Percentiles rank a stretch among this genome's conserved stretches.
Evolutionary conservation across 2,888 invertebrate genomes (phyloP).

Genomic region (Trichogramma dendrolimi): DNA sequence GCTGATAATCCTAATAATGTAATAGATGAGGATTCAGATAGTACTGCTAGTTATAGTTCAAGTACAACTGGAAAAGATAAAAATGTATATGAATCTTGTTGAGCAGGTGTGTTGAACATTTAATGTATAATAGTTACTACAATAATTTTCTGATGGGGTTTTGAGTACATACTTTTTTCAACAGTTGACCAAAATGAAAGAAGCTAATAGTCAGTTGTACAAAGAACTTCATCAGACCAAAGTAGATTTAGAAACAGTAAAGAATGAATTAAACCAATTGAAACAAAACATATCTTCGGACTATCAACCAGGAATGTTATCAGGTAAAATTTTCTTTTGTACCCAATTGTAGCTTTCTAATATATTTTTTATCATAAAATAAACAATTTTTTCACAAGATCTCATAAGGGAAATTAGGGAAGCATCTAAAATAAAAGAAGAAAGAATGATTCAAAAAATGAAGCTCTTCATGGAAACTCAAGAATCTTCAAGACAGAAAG

Average conservation of each 20-base stretch:
- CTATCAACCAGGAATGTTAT: constrained; percentile 51
- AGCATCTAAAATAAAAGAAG: constrained; percentile 47
- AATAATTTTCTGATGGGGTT: not conserved
- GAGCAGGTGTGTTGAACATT: constrained; percentile 63
- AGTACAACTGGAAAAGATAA: constrained; percentile 57
- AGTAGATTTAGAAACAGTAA: constrained; percentile 55
- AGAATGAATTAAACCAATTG: constrained; percentile 41
- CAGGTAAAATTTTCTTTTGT: constrained; percentile 37
- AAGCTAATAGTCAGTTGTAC: constrained; percentile 70
- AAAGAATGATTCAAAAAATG: constrained; percentile 45
- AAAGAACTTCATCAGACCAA: constrained; percentile 72
- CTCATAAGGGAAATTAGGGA: constrained; percentile 49
- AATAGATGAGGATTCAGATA: constrained; percentile 58
- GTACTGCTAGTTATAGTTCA: constrained; percentile 50
- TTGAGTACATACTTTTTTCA: not conserved
- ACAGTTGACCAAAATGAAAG: constrained; percentile 58
- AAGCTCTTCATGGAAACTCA: constrained; percentile 43
- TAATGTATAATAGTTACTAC: not conserved
- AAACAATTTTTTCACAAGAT: constrained; percentile 36
- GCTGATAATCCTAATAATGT: constrained; percentile 51
- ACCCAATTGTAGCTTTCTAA: not conserved
- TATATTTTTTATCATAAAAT: not conserved
- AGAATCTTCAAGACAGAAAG: constrained; percentile 36
- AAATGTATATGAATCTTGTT: constrained; percentile 62
- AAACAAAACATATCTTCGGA: constrained; percentile 42